Base-by-base conservation (phyloP, 2,797 vertebrate genomes). In the Lacerta bilineata region DNA sequence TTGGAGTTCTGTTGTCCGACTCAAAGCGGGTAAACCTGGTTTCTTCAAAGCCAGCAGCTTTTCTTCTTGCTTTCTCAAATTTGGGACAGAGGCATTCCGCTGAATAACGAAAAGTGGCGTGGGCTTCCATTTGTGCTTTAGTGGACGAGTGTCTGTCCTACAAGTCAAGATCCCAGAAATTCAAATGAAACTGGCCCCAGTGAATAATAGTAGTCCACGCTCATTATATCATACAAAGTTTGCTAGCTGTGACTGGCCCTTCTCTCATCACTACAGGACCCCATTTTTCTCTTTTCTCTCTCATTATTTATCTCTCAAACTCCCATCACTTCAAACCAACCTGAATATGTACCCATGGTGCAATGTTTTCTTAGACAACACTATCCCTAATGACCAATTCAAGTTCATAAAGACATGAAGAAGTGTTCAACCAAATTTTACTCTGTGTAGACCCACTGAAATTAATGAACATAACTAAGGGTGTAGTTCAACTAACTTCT, bases 71-170 rank as follows among this genome's bases (percentile, higher is more conserved):
- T 97, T 98, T 79, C 99, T 98, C 92, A 99, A 98, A 96, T 99
- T 99, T 90, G 99, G 99, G 87, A 99, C 99, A 0, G 99, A 99
- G 7, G 99, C 99, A 88, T 99, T 99, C 78, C 99, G 97, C 90
- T 99, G 98, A 90, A 99, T 98, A 61, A 99, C 98, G 0, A 99
- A 97, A 94, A 99, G 97, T 59, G 99, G 98, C 5, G 98, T 99
- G 0, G 99, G 99, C 91, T 98, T 97, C 99, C 99, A 99, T 81
- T 99, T 98, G 72, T 99, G 98, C 95, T 98, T 98, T 90, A 99
- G 95, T 0, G 99, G 99, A 17, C 99, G 98, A 0, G 97, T 89
- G 94, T 99, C 99, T 1, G 98, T 99, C 93, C 99, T 99, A 91
- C 81, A 41, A 90, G 4, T 64, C 78, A 94, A 15, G 85, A 88